Evolutionary conservation across 2,113 vertebrate species (phyloP).

Genomic region (Fregetta grallaria): DNA sequence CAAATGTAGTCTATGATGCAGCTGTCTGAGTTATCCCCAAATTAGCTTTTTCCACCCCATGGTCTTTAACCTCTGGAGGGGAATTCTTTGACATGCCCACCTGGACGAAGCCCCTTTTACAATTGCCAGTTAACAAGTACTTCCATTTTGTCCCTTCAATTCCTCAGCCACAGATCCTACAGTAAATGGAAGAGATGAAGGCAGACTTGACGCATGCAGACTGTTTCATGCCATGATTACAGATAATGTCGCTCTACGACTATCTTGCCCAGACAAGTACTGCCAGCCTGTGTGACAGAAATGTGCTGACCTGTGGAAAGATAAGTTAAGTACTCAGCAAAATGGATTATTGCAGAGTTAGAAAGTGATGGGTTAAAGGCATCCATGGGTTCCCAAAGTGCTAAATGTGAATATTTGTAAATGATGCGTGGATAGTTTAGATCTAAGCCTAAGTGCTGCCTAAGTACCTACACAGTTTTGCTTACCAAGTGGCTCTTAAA

Average conservation of each 20-base stretch:
- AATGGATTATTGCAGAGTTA: not conserved
- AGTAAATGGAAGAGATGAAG: not conserved
- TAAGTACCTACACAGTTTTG: slow-evolving; percentile 28
- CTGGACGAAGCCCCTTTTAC: not conserved
- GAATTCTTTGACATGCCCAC: not conserved
- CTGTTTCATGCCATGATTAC: not conserved
- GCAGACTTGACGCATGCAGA: not conserved
- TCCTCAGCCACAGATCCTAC: not conserved
- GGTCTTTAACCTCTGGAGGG: not conserved
- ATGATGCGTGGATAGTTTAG: slow-evolving; percentile 22
- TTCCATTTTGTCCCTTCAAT: not conserved
- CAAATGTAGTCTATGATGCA: not conserved
- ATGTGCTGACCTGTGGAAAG: slow-evolving; percentile 52
- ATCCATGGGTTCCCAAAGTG: not conserved
- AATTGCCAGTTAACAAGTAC: not conserved
- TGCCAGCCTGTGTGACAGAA: not conserved
- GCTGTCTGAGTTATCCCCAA: not conserved
- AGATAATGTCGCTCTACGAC: not conserved
- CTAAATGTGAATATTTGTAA: slow-evolving; percentile 26
- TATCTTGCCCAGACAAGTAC: not conserved
- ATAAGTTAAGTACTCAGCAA: slow-evolving; percentile 22
- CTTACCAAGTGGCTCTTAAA: slow-evolving; percentile 23
- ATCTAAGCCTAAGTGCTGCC: not conserved
- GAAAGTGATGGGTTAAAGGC: not conserved
- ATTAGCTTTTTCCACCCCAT: not conserved